Evolutionary conservation across 2,888 invertebrate genomes (phyloP), one percentile per base, ranked within the genome.

Genomic region (Drosophila barbarae): DNA sequence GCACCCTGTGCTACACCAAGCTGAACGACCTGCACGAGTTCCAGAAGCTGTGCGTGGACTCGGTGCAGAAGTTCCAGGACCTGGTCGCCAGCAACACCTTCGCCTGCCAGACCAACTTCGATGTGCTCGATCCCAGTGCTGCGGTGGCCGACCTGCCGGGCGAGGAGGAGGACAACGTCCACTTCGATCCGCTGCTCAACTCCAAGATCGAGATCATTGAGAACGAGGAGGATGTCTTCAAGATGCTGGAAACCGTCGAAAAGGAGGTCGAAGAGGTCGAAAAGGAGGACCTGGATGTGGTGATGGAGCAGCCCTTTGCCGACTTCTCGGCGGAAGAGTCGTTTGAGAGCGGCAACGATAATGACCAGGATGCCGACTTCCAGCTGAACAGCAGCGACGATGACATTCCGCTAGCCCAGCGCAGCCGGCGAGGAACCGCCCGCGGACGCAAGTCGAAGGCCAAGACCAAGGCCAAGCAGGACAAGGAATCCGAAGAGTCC

Each of bases 171-270:
- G 87, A 87, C 13, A 73, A 74, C 12, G 57, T 76, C 1, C 79
- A 78, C 54, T 87, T 83, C 42, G 88, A 87, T 61, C 88, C 87
- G 4, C 68, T 87, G 12, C 66, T 87, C 1, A 86, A 83, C 69
- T 76, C 81, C 13, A 88, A 87, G 71, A 71, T 85, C 36, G 88
- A 87, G 47, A 59, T 85, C 35, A 71, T 88, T 32, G 88, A 87
- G 23, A 86, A 86, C 52, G 87, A 87, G 46, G 87, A 85, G 9
- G 87, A 86, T 47, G 88, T 88, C 2, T 86, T 87, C 9, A 88
- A 87, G 69, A 84, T 87, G 88, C 50, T 87, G 35, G 84, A 87
- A 58, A 68, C 71, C 51, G 87, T 85, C 0, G 87, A 85, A 28
- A 87, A 87, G 38, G 81, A 86, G 15, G 68, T 76, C 6, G 67